A percentile compares a stretch with the other conserved stretches of the same genome.
These are phyloP conservation scores for Peromyscus maniculatus DNA, from an alignment of 2,113 vertebrate species.

Conservation along the genomic window DNA sequence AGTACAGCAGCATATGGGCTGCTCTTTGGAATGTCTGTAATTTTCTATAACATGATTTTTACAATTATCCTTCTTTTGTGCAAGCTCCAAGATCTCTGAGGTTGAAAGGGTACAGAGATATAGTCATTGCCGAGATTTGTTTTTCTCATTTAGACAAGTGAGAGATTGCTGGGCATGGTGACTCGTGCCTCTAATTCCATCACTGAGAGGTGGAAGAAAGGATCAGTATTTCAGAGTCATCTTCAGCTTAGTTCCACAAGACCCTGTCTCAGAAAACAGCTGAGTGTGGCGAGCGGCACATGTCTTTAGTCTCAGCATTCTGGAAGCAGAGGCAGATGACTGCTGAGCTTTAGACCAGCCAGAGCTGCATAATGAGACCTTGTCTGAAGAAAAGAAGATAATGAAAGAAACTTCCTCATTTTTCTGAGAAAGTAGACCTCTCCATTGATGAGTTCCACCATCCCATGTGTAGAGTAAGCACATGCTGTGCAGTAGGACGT, in stretches of 20 bases:
- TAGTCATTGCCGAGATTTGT: conserved; percentile 7
- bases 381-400: no score
- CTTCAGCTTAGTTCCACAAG: background rate
- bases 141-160: conserved; percentile 49
- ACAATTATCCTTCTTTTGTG: conserved; percentile 5
- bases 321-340: background rate
- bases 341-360: background rate
- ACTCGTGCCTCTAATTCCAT: background rate
- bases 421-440: conserved; percentile 50
- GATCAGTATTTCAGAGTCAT: background rate
- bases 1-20: background rate
- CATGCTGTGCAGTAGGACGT: background rate
- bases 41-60: conserved; percentile 61
- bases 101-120: background rate
- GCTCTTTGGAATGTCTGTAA: background rate
- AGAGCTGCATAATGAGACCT: background rate
- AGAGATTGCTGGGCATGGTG: background rate
- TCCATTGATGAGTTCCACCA: background rate
- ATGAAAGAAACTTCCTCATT: background rate
- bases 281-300: background rate
- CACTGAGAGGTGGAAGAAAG: background rate
- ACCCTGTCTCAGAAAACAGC: background rate
- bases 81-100: conserved; percentile 37
- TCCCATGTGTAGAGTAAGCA: background rate
- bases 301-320: background rate